phyloP scores from a whole-genome alignment of 2,797 vertebrate genomes.

The Amblyopsis hoosieri region DNA sequence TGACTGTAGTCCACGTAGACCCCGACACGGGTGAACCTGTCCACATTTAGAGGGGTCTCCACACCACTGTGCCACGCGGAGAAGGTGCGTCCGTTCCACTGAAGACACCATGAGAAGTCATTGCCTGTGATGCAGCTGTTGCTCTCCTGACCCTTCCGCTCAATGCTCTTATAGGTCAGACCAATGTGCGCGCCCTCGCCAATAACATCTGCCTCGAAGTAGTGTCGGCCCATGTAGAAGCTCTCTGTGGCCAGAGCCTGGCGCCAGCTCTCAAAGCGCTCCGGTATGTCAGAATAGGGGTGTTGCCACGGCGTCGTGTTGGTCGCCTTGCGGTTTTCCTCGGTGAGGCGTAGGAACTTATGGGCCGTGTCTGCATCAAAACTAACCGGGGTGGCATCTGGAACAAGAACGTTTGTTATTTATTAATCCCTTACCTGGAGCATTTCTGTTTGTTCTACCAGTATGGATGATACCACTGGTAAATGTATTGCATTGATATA shows the following conservation, averaged over 20 bases:
- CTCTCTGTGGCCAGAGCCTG: constrained; percentile 81
- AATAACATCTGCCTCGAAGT: constrained; percentile 80
- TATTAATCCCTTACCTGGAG: too few relatives aligned
- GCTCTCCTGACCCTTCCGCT: constrained; percentile 75
- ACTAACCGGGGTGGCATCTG: constrained; percentile 59
- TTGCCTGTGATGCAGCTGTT: constrained; percentile 82
- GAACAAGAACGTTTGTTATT: not conserved
- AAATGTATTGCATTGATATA: too few relatives aligned
- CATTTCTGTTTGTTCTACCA: not conserved
- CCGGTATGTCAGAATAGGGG: constrained; percentile 75
- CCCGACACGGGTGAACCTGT: constrained; percentile 72
- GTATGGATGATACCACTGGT: too few relatives aligned
- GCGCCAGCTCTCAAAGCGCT: constrained; percentile 79
- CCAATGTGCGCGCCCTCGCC: constrained; percentile 81
- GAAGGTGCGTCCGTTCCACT: constrained; percentile 82
- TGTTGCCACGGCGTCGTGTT: constrained; percentile 87
- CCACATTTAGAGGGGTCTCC: constrained; percentile 70
- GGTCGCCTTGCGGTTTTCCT: constrained; percentile 80
- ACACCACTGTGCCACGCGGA: constrained; percentile 82
- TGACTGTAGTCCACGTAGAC: constrained; percentile 77
- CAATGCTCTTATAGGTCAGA: constrained; percentile 81
- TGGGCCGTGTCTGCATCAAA: constrained; percentile 80
- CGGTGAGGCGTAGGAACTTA: constrained; percentile 85
- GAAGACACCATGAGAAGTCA: constrained; percentile 83
- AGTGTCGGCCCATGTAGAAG: constrained; percentile 82